These are phyloP conservation scores for Asarcornis scutulata DNA, from an alignment of 2,113 vertebrate genomes.

Conservation along the genomic window DNA sequence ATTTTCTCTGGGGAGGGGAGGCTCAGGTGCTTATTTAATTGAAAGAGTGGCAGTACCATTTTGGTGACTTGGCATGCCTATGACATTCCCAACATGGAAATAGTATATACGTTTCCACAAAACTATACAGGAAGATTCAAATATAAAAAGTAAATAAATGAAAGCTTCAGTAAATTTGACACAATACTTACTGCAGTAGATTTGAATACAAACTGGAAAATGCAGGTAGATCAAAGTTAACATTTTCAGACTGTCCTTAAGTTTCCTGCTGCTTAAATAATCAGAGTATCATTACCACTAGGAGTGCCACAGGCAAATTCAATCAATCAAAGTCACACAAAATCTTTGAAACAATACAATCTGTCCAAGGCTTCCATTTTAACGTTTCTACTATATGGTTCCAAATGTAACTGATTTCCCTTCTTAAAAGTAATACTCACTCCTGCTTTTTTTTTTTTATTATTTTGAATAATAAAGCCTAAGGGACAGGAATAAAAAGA, in stretches of 20 bases:
- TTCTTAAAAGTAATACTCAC: slow-evolving; percentile 21
- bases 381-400: background rate
- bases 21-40: rapidly evolving
- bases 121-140: background rate
- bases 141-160: background rate
- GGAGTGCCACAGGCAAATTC: background rate
- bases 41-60: background rate
- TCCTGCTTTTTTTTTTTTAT: too few species aligned
- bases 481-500: background rate
- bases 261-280: slow-evolving; percentile 30
- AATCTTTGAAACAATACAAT: slow-evolving; percentile 9
- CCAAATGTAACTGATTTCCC: slow-evolving; percentile 31
- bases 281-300: background rate
- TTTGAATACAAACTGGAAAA: background rate
- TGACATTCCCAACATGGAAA: background rate
- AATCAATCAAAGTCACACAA: slow-evolving; percentile 23
- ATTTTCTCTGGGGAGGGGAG: background rate
- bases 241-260: background rate
- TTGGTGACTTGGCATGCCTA: background rate
- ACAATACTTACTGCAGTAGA: background rate
- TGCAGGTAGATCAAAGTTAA: background rate
- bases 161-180: background rate
- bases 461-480: background rate
- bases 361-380: background rate
- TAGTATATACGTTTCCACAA: rapidly evolving